Evolutionary conservation across 2,113 vertebrate genomes (phyloP), one percentile per base, ranked within the genome.

Genomic region (Hypocryptadius cinnamomeus): DNA sequence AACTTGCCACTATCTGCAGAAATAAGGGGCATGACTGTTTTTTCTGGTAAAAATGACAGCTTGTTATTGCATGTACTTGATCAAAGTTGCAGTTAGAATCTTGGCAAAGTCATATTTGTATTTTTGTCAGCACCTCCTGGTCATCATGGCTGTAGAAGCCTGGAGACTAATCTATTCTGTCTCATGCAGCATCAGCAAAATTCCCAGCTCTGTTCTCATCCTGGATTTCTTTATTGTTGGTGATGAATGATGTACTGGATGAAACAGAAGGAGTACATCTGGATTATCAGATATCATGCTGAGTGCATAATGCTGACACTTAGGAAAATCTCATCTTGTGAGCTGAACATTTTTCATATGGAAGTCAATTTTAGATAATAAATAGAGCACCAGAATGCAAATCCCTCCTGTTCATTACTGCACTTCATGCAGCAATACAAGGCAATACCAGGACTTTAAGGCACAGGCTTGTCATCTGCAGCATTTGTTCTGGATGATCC

Each of bases 241-340:
- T 89, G 91, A 96, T 96, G 92, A 92, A 95, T 91, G 91, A 91
- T 79, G 57, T 69, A 15, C 48, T 89, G 70, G 65, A 48, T 91
- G 91, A 79, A 95, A 81, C 73, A 89, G 89, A 59, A 94, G 93
- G 84, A 89, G 65, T 89, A 53, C 91, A 93, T 87, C 94, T 95
- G 94, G 80, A 94, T 92, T 92, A 69, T 79, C 57, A 79, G 80
- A 42, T 79, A 69, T 22, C 80, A 39, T 51, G 87, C 84, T 94
- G 92, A 76, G 57, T 39, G 63, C 45, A 35, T 56, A 87, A 71
- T 85, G 92, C 94, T 96, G 96, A 96, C 86, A 69, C 78, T 82
- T 45, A 61, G 61, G 48, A 90, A 95, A 92, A 85, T 82, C 48
- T 79, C 72, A 71, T 83, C 33, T 90, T 86, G 47, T 81, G 91